A percentile compares a stretch with the other conserved stretches of the same genome.
phyloP scores from a whole-genome alignment of 2,797 vertebrate species.

The Neosalanx taihuensis region DNA sequence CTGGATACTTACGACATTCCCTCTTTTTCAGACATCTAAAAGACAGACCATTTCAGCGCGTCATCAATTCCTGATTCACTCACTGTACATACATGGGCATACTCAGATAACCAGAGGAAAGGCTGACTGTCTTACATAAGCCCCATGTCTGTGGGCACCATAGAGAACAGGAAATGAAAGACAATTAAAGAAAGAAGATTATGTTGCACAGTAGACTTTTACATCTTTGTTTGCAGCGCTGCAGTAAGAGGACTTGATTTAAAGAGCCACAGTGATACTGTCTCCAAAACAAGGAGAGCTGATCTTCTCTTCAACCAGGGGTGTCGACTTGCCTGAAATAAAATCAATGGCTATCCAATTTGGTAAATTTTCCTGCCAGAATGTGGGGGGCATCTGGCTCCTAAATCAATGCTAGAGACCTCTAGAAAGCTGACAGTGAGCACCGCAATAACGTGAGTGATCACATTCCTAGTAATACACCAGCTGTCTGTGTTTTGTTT shows the following conservation, averaged over 20 bases:
- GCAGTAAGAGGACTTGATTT: neutral
- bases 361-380: conserved; percentile 16
- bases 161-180: too few relatives aligned
- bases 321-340: neutral
- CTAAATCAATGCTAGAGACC: conserved; percentile 15
- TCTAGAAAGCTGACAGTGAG: neutral
- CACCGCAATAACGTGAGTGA: neutral
- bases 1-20: conserved; percentile 52
- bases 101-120: conserved; percentile 18
- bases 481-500: neutral
- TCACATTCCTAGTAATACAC: neutral
- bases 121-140: conserved; percentile 41
- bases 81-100: conserved; percentile 49
- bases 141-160: neutral
- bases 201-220: neutral
- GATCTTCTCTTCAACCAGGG: neutral
- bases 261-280: neutral
- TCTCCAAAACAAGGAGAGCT: neutral
- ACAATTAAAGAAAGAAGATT: too few relatives aligned
- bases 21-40: conserved; percentile 42
- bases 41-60: conserved; percentile 20
- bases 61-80: conserved; percentile 54
- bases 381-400: neutral
- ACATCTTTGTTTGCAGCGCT: neutral
- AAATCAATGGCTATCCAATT: conserved; percentile 17